A percentile compares a stretch with the other conserved stretches of the same genome.
Conservation (phyloP, 2,797 vertebrate genomes). For the Kryptopterus vitreolus region DNA sequence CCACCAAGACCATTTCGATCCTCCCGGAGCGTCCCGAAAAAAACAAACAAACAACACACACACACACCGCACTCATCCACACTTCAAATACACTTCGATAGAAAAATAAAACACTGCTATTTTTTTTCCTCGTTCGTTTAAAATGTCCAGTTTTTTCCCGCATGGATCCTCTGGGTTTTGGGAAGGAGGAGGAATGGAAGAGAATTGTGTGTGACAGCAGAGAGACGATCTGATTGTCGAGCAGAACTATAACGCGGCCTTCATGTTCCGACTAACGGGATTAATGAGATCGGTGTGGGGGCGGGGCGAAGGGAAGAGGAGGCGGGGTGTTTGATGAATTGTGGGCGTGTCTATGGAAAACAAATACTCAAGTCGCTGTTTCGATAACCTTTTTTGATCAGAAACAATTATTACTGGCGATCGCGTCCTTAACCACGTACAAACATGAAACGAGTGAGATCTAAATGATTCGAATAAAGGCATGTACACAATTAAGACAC, state of each 20-base stretch:
- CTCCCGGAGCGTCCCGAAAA: slow-evolving; percentile 3
- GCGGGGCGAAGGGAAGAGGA: neutral
- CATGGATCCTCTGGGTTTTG: neutral
- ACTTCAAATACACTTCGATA: slow-evolving; percentile 34
- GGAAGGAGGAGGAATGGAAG: slow-evolving; percentile 2
- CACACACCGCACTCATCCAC: slow-evolving; percentile 12
- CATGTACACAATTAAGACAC: neutral
- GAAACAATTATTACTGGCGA: neutral
- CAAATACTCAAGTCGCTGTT: no score
- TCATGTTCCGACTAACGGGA: neutral
- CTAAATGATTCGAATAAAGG: neutral
- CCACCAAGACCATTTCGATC: neutral
- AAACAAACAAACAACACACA: no score
- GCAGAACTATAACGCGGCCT: slow-evolving; percentile 21
- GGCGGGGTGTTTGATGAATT: neutral
- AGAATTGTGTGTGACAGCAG: neutral
- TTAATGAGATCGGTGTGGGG: no score
- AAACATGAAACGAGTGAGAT: neutral
- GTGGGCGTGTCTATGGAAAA: neutral
- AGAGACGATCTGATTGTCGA: slow-evolving; percentile 50
- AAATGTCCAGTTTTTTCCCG: neutral
- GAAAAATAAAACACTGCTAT: slow-evolving; percentile 53
- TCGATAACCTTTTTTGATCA: no score
- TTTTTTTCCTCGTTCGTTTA: slow-evolving; percentile 10
- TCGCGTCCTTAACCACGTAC: neutral